Evolutionary conservation across 1,140 invertebrate genomes (phyloP), one percentile per base, ranked within the genome.

Genomic region (Meloidogyne floridensis): DNA sequence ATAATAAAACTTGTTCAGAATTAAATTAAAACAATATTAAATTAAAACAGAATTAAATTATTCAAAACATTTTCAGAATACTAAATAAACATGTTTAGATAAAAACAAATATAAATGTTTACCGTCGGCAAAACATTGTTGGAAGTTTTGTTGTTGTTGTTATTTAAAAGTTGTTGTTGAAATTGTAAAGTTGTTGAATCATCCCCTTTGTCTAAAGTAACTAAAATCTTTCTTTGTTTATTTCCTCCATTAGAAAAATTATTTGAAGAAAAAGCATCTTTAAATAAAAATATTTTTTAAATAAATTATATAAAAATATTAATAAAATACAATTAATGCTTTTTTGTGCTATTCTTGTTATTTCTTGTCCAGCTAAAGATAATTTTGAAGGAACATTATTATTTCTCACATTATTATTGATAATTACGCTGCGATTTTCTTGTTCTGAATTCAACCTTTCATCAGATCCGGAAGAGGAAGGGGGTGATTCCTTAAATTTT

Each of bases 381-480:
- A 65, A 65, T 65, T 65, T 65, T 47, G 47, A 47, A 6, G 47
- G 2, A 32, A 32, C 7, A 47, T 47, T 47, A 4, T n/a, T n/a
- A 65, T 65, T 65, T 65, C n/a, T 65, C n/a, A 4, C 59, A n/a
- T 65, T 65, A 65, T 65, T 65, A 65, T 65, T 65, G 4, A 6
- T n/a, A 65, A 65, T 65, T n/a, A 65, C 59, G n/a, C n/a, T 65
- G 6, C 59, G 15, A 8, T 65, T 65, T 2, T 65, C 59, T n/a
- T 65, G 15, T n/a, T 65, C 59, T 13, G 59, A n/a, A 65, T 11
- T 65, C 7, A 65, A 65, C 6, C 7, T n/a, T n/a, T 65, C 59
- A n/a, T 65, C 59, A n/a, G 59, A 65, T n/a, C 59, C 59, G 7
- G n/a, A 65, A 65, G 59, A 65, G n/a, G 59, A 65, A 65, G 59